These are phyloP conservation scores for Halisarca cf. caerulea DNA, from an alignment of 37 sponge, comb jelly and placozoan genomes.

Conservation along the genomic window DNA sequence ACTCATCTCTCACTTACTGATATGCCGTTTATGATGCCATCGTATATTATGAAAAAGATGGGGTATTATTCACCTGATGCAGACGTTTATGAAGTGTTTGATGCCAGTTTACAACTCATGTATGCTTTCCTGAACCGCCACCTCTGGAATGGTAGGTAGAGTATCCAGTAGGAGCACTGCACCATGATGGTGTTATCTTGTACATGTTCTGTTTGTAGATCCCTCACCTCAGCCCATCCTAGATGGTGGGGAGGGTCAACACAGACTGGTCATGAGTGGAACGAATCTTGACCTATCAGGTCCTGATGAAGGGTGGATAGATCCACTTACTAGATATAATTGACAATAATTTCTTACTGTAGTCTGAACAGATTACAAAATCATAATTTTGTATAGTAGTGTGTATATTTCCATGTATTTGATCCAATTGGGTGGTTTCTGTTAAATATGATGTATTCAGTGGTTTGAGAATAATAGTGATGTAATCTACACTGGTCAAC, in stretches of 20 bases:
- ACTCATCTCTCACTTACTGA: slow-evolving; percentile 58
- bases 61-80: slow-evolving; percentile 10
- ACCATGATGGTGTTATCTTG: no score
- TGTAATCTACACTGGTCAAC: no score
- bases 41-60: background rate
- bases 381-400: no score
- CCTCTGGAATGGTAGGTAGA: slow-evolving; percentile 56
- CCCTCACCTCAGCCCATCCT: slow-evolving; percentile 35
- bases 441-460: no score
- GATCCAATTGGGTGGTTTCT: no score
- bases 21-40: slow-evolving; percentile 24
- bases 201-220: background rate
- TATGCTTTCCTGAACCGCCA: slow-evolving; percentile 65
- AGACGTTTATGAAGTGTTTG: slow-evolving; percentile 27
- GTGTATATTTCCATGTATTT: no score
- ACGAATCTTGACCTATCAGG: slow-evolving; percentile 46
- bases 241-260: slow-evolving; percentile 61
- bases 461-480: no score
- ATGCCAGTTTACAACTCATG: slow-evolving; percentile 47
- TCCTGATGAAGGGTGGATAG: background rate
- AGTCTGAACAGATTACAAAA: no score
- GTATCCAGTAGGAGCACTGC: background rate
- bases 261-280: slow-evolving; percentile 58
- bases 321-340: no score
- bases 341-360: no score